Conservation (phyloP, 2,797 vertebrate genomes). For the Tenualosa ilisha region DNA sequence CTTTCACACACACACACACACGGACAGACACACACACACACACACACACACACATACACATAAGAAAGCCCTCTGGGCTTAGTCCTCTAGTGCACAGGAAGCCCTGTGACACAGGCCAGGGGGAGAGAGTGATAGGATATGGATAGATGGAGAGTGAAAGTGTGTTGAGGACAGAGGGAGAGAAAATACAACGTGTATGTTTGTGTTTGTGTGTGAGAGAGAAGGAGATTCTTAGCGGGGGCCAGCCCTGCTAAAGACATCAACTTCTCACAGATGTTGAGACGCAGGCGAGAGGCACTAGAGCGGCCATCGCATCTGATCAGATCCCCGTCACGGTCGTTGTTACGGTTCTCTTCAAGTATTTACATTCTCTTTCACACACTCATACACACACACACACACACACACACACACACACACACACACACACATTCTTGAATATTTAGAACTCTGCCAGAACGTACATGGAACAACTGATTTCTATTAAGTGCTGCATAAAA, state of each 20-base stretch:
- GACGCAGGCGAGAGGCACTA: neutral
- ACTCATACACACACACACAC: neutral
- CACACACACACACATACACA: neutral
- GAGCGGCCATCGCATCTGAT: constrained; percentile 1
- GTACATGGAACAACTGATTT: neutral
- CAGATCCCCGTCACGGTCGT: neutral
- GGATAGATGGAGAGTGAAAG: neutral
- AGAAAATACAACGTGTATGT: neutral
- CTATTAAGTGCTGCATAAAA: neutral
- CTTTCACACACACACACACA: no score
- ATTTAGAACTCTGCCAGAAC: neutral
- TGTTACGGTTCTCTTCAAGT: neutral
- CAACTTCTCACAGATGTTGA: neutral
- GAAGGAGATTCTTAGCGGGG: neutral
- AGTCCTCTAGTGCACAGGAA: neutral
- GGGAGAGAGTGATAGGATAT: neutral
- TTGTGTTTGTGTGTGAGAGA: neutral
- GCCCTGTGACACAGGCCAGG: constrained; percentile 27
- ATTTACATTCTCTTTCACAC: neutral
- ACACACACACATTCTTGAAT: neutral
- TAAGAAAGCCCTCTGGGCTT: neutral
- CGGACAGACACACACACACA: neutral
- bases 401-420: neutral
- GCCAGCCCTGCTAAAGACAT: constrained; percentile 18
- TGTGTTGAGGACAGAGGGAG: neutral